Conservation (phyloP, 2,888 invertebrate species). For the Tetheella fluctuosa region DNA sequence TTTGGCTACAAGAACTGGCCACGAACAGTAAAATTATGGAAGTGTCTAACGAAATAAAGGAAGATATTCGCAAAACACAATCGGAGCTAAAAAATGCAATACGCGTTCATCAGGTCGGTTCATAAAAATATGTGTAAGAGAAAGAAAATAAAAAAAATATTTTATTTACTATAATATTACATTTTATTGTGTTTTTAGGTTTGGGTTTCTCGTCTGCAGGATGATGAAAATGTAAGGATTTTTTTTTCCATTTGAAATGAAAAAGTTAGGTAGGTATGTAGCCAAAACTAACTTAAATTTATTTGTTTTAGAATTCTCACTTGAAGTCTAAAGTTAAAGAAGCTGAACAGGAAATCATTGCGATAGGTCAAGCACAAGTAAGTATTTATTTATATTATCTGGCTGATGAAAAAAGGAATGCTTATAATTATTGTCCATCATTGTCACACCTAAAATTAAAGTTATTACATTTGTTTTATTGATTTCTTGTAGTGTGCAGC, state of each 20-base stretch:
- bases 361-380: conserved; percentile 85
- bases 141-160: not conserved
- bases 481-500: too few species aligned
- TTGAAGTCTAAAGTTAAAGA: conserved; percentile 82
- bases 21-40: conserved; percentile 66
- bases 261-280: not conserved
- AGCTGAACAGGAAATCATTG: conserved; percentile 84
- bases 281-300: conserved; percentile 13
- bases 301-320: conserved; percentile 76
- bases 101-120: conserved; percentile 85
- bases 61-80: conserved; percentile 85
- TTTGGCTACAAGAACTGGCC: too few species aligned
- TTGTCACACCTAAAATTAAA: too few species aligned
- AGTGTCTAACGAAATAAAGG: conserved; percentile 85
- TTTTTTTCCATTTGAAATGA: conserved; percentile 12
- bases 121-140: not conserved
- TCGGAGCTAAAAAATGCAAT: conserved; percentile 86
- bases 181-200: conserved; percentile 56
- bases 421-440: too few species aligned
- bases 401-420: too few species aligned
- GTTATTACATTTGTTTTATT: too few species aligned
- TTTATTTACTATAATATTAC: not conserved
- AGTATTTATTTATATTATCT: conserved; percentile 35
- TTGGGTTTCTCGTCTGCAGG: conserved; percentile 82
- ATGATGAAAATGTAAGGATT: conserved; percentile 81